Base-by-base conservation (phyloP, 2,797 vertebrate species). In the Vultur gryphus region DNA sequence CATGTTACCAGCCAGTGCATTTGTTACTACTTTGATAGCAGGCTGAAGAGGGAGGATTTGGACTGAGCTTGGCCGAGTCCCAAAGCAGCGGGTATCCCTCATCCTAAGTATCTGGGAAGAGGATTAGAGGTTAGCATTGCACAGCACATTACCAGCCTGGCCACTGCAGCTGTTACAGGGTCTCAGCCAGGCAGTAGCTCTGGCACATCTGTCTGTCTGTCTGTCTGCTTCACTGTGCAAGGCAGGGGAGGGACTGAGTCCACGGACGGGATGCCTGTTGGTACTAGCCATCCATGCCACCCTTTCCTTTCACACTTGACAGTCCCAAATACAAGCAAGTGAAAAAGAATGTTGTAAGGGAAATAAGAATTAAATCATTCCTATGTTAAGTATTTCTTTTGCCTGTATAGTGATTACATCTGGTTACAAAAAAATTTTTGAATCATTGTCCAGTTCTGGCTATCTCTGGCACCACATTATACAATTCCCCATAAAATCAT, bases 211-310 rank as follows among this genome's bases (percentile, higher is more conserved):
- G 35, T n/a, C 80, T 37, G 37, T n/a, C 80, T 37, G 37, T 37
- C 37, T 46, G 37, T 64, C 39, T 35, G 23, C 46, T 79, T 44
- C 1, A 1, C 35, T 51, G 9, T 33, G 17, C 51, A 7, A 6
- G 2, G 8, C 39, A 13, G 48, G 5, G 10, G 15, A 67, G n/a
- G 39, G 31, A n/a, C 35, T 0, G 0, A 58, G 43, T 17, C 44
- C 52, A 8, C 0, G 0, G 43, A 8, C 4, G 4, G 17, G 48
- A 28, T 80, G 44, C 54, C 26, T 0, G 1, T 77, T 35, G n/a
- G 19, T 54, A 9, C 17, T 17, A 13, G 11, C 59, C 13, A 11
- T 52, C 24, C 13, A 0, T 73, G 25, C 33, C 44, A 37, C 46
- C 19, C 37, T 87, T 62, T 65, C 39, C 79, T 92, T 84, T 84